A percentile compares a stretch with the other conserved stretches of the same genome.
These are phyloP conservation scores for Myripristis murdjan DNA, from an alignment of 2,797 vertebrate species.

Conservation along the genomic window DNA sequence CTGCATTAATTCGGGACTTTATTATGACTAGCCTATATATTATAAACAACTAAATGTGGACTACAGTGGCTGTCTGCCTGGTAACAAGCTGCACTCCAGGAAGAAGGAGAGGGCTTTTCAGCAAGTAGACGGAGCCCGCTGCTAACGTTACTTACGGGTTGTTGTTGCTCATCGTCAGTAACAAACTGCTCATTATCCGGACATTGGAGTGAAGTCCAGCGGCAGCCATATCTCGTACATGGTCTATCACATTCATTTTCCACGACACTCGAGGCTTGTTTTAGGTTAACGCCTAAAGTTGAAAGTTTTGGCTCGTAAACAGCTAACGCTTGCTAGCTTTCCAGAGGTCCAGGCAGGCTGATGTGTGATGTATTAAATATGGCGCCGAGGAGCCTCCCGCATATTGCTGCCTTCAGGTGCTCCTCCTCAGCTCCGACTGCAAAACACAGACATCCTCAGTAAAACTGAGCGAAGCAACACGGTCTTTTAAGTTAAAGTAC, in stretches of 20 bases:
- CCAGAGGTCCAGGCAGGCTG: not conserved
- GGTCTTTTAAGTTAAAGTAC: no score
- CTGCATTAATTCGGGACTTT: not conserved
- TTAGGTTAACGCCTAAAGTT: constrained; percentile 1
- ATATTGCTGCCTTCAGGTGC: constrained; percentile 51
- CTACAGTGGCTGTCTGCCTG: not conserved
- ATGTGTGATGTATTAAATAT: constrained; percentile 76
- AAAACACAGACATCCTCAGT: rapidly evolving
- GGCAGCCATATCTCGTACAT: constrained; percentile 96
- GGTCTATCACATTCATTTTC: constrained; percentile 95
- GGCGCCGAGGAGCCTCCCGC: constrained; percentile 73
- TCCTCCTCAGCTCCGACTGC: constrained; percentile 1
- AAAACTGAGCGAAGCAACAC: no score
- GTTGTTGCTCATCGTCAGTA: constrained; percentile 98
- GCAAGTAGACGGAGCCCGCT: constrained; percentile 67
- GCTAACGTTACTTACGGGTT: constrained; percentile 92
- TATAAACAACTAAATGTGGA: not conserved
- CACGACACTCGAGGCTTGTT: not conserved
- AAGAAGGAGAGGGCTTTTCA: not conserved
- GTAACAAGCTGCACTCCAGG: not conserved
- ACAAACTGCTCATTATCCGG: constrained; percentile 94
- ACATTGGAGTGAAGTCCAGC: constrained; percentile 98
- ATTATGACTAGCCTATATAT: not conserved
- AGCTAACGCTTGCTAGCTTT: constrained; percentile 66
- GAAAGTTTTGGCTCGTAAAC: constrained; percentile 50